A percentile compares a stretch with the other conserved stretches of the same genome.
Conservation (phyloP, 2,888 invertebrate genomes). For the Microdon myrmicae region DNA sequence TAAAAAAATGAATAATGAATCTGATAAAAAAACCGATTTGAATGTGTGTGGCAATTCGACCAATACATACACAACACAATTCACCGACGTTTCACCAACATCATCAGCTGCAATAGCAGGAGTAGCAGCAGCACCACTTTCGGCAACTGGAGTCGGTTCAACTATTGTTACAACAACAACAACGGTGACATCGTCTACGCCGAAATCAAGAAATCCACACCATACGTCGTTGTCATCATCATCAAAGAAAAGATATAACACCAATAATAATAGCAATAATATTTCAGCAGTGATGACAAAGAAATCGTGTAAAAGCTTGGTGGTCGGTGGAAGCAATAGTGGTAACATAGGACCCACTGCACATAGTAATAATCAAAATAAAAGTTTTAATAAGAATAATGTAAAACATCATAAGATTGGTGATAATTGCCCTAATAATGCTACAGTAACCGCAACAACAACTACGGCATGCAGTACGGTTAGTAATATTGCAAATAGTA, state of each 20-base stretch:
- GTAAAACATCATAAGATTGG: conserved; percentile 50
- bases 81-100: conserved; percentile 54
- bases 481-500: conserved; percentile 17
- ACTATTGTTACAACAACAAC: conserved; percentile 36
- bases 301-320: conserved; percentile 39
- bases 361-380: conserved; percentile 44
- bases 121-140: conserved; percentile 20
- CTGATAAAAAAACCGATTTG: conserved; percentile 63
- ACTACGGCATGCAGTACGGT: conserved; percentile 36
- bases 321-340: conserved; percentile 23
- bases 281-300: conserved; percentile 44
- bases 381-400: conserved; percentile 49
- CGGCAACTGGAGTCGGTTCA: conserved; percentile 29
- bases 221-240: conserved; percentile 29
- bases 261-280: no score
- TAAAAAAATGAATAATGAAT: conserved; percentile 63
- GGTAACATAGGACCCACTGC: conserved; percentile 27
- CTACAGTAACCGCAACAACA: conserved; percentile 53
- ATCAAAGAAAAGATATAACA: conserved; percentile 36
- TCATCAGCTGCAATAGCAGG: conserved; percentile 43
- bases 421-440: conserved; percentile 49
- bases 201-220: conserved; percentile 47
- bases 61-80: conserved; percentile 61
- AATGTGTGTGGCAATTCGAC: conserved; percentile 60
- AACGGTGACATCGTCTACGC: conserved; percentile 52